A percentile compares a stretch with the other conserved stretches of the same genome.
These are phyloP conservation scores for Furcifer pardalis DNA, from an alignment of 2,797 vertebrate genomes.

Conservation along the genomic window DNA sequence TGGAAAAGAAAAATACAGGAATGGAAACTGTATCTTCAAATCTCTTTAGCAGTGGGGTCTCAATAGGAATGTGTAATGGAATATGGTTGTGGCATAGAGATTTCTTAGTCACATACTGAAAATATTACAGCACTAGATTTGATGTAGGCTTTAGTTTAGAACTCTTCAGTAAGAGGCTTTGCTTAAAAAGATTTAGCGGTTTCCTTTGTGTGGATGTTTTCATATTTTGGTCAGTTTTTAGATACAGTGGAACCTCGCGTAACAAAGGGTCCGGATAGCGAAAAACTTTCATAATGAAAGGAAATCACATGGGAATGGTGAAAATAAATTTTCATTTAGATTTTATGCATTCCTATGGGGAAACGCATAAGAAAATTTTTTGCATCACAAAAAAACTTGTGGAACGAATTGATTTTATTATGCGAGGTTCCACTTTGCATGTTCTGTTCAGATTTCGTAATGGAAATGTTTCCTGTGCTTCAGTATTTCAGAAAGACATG, in stretches of 20 bases:
- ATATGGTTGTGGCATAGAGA: not conserved
- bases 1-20: slow-evolving; percentile 4
- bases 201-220: not conserved
- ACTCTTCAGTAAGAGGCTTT: too few relatives aligned
- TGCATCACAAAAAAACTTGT: too few relatives aligned
- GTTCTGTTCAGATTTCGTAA: not conserved
- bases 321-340: too few relatives aligned
- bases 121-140: not conserved
- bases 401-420: too few relatives aligned
- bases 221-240: not conserved
- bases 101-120: slow-evolving; percentile 2
- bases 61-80: not conserved
- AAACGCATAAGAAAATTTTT: too few relatives aligned
- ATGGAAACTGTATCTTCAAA: not conserved
- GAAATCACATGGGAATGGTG: too few relatives aligned
- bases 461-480: not conserved
- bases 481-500: not conserved
- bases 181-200: not conserved
- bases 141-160: not conserved
- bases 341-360: too few relatives aligned
- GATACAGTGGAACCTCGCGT: too few relatives aligned
- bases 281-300: too few relatives aligned
- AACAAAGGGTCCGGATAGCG: too few relatives aligned
- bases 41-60: not conserved
- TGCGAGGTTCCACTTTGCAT: too few relatives aligned